These are phyloP conservation scores for Notothenia rossii DNA, from an alignment of 2,113 vertebrate genomes.

Conservation along the genomic window DNA sequence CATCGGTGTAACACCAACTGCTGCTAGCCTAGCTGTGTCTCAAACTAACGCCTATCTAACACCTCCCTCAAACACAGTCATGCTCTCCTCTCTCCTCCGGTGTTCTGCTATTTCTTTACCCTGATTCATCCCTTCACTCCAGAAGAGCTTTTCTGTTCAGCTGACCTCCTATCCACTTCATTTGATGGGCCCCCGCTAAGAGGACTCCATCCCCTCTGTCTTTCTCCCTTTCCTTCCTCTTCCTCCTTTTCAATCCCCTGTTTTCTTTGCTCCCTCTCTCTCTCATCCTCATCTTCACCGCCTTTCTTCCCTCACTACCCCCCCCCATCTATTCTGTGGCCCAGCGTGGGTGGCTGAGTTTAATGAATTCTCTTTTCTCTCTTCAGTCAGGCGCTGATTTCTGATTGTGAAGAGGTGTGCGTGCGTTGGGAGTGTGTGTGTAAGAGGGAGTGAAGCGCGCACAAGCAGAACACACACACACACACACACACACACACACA, in stretches of 20 bases:
- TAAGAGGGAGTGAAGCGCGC: neutral
- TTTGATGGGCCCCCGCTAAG: slow-evolving; percentile 70
- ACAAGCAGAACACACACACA: no score
- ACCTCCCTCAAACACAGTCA: slow-evolving; percentile 38
- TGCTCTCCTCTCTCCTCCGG: slow-evolving; percentile 33
- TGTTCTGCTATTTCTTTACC: slow-evolving; percentile 49
- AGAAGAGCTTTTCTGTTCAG: slow-evolving; percentile 72
- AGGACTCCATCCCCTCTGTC: slow-evolving; percentile 51
- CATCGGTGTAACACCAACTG: no score
- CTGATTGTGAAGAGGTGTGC: slow-evolving; percentile 79
- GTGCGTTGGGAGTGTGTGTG: slow-evolving; percentile 12
- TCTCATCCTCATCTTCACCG: slow-evolving; percentile 48
- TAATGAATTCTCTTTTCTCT: slow-evolving; percentile 85
- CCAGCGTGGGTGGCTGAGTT: slow-evolving; percentile 82
- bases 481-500: neutral
- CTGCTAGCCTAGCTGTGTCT: neutral
- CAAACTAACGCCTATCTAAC: slow-evolving; percentile 29
- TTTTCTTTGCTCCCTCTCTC: slow-evolving; percentile 33
- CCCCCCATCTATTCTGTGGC: slow-evolving; percentile 64
- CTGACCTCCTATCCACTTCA: slow-evolving; percentile 72
- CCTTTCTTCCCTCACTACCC: slow-evolving; percentile 48
- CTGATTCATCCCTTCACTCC: slow-evolving; percentile 55
- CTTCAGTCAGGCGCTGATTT: slow-evolving; percentile 80
- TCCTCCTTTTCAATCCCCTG: slow-evolving; percentile 7
- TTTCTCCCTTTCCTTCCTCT: slow-evolving; percentile 31